Conservation (phyloP, 2,113 vertebrate genomes). For the Dascyllus trimaculatus region DNA sequence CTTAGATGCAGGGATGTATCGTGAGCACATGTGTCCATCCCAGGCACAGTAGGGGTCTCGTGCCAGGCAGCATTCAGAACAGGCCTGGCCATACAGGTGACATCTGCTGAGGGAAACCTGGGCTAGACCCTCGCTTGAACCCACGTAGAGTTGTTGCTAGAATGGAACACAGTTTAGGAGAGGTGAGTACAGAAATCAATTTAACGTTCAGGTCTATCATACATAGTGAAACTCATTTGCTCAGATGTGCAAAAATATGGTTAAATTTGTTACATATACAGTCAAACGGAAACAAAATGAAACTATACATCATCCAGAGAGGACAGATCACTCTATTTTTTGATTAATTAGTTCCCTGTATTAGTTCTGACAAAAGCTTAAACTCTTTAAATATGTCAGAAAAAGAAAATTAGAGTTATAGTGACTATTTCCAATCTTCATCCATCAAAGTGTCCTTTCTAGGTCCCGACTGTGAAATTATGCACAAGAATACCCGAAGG, state of each 20-base stretch:
- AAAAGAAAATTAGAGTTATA: background rate
- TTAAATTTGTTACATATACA: background rate
- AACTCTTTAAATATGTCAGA: background rate
- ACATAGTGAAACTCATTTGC: background rate
- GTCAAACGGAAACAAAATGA: background rate
- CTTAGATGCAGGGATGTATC: constrained; percentile 95
- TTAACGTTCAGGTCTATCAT: constrained; percentile 6
- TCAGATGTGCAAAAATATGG: background rate
- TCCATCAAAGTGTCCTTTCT: background rate
- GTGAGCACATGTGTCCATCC: constrained; percentile 94
- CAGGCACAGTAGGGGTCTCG: constrained; percentile 98
- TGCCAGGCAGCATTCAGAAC: constrained; percentile 97
- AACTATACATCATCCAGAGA: background rate
- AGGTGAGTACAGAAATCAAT: constrained; percentile 20
- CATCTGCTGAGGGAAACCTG: constrained; percentile 97
- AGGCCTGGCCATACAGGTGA: constrained; percentile 94
- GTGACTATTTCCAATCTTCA: background rate
- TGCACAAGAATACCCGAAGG: background rate
- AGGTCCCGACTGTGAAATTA: background rate
- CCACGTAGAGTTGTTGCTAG: constrained; percentile 96
- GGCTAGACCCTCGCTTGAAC: constrained; percentile 91
- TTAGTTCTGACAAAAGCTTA: background rate
- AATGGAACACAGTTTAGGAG: constrained; percentile 55
- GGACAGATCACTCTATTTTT: background rate
- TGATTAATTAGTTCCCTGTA: background rate